phyloP scores from a whole-genome alignment of 2,113 vertebrate species.

The Butorides virescens region DNA sequence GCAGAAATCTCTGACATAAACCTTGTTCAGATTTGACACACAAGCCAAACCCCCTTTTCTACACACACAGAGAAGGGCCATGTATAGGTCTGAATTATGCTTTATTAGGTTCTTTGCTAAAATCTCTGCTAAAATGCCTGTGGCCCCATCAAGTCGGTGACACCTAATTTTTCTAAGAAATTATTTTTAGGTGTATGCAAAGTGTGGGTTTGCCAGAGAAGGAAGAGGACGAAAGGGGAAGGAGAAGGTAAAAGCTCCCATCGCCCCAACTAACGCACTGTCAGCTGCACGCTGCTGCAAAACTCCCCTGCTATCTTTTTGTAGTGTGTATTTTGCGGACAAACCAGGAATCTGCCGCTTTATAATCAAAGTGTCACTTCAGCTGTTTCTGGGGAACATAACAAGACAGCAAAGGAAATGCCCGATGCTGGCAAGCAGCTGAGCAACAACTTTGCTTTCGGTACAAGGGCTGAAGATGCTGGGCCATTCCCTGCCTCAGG shows the following conservation, averaged over 20 bases:
- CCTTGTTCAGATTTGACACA: neutral
- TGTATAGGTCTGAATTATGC: neutral
- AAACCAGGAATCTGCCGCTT: neutral
- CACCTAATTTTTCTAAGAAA: neutral
- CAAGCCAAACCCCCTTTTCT: neutral
- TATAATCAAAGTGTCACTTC: neutral
- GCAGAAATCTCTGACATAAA: neutral
- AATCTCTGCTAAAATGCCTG: no score
- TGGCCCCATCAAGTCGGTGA: neutral
- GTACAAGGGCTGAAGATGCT: neutral
- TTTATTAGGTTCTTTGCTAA: neutral
- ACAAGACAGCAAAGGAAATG: neutral
- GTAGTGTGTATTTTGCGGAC: neutral
- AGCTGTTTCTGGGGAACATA: neutral
- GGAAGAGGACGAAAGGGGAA: neutral
- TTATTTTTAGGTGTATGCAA: neutral
- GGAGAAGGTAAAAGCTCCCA: neutral
- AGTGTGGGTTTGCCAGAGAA: neutral
- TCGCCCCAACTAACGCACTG: fast-evolving
- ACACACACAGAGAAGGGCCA: neutral
- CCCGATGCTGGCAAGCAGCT: neutral
- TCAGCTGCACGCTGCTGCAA: neutral
- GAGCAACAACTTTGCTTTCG: neutral
- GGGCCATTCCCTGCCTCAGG: neutral
- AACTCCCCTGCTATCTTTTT: neutral